Conservation (phyloP, 2,888 invertebrate genomes). For the Machimus rusticus region DNA sequence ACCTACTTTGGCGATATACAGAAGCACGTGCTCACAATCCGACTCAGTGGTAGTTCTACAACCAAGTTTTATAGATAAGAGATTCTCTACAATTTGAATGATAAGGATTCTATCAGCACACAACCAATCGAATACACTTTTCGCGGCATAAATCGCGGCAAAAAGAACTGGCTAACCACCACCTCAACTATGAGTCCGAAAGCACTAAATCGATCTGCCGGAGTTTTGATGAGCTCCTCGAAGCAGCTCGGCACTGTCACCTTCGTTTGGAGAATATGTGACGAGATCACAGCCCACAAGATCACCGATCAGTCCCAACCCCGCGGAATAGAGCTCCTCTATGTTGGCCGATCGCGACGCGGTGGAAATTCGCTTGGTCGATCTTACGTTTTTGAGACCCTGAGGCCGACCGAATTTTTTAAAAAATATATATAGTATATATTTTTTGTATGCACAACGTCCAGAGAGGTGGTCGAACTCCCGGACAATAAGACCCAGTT, state of each 20-base stretch:
- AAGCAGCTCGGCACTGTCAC: slow-evolving; percentile 5
- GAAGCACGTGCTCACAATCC: not conserved
- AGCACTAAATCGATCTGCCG: not conserved
- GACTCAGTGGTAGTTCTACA: not conserved
- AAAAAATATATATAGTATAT: not conserved
- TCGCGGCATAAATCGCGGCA: not conserved
- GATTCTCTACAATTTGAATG: not conserved
- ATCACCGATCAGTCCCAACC: not conserved
- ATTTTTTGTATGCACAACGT: not conserved
- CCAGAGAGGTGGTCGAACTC: slow-evolving; percentile 34
- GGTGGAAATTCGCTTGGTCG: slow-evolving; percentile 25
- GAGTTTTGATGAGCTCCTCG: not conserved
- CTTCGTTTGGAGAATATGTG: slow-evolving; percentile 7
- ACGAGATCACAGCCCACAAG: not conserved
- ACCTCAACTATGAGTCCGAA: not conserved
- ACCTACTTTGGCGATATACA: not conserved
- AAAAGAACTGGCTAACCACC: not conserved
- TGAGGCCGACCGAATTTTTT: not conserved
- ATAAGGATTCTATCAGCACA: not conserved
- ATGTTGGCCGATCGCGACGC: not conserved
- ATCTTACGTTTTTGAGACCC: not conserved
- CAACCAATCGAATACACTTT: not conserved
- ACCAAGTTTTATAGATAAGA: not conserved
- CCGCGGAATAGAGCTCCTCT: not conserved
- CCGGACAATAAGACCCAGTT: slow-evolving; percentile 25